These are phyloP conservation scores for Tauraco erythrolophus DNA, from an alignment of 2,113 vertebrate genomes.

Conservation along the genomic window DNA sequence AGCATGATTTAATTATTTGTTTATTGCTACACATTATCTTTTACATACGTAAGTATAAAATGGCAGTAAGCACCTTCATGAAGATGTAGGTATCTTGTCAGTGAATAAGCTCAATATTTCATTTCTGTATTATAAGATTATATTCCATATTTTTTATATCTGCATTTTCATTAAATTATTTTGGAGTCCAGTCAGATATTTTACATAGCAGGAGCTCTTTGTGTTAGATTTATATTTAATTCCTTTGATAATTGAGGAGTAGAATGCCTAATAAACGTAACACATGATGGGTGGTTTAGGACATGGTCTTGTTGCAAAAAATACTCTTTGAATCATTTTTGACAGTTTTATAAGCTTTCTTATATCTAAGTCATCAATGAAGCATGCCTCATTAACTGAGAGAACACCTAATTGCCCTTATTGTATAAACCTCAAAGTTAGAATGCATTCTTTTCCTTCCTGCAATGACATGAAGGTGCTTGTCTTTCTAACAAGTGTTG, in stretches of 20 bases:
- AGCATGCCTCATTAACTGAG: neutral
- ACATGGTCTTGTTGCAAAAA: slow-evolving; percentile 4
- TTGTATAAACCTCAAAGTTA: neutral
- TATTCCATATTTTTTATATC: neutral
- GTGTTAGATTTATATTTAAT: neutral
- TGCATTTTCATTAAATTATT: neutral
- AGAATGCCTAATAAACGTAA: neutral
- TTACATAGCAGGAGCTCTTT: neutral
- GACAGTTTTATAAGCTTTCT: slow-evolving; percentile 30
- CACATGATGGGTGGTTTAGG: neutral
- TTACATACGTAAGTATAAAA: neutral
- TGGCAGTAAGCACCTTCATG: neutral
- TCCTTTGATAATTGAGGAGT: slow-evolving; percentile 16
- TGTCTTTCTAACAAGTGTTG: neutral
- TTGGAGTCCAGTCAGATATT: neutral
- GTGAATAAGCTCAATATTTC: neutral
- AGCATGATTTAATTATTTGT: neutral
- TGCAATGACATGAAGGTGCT: neutral
- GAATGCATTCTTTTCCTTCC: neutral
- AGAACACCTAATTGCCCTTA: slow-evolving; percentile 15
- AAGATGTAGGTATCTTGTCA: neutral
- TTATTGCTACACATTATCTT: neutral
- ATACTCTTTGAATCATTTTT: slow-evolving; percentile 27
- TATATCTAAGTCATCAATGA: slow-evolving; percentile 15
- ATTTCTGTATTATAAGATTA: neutral